phyloP scores from a whole-genome alignment of 2,113 vertebrate genomes.

The Pitta sordida region DNA sequence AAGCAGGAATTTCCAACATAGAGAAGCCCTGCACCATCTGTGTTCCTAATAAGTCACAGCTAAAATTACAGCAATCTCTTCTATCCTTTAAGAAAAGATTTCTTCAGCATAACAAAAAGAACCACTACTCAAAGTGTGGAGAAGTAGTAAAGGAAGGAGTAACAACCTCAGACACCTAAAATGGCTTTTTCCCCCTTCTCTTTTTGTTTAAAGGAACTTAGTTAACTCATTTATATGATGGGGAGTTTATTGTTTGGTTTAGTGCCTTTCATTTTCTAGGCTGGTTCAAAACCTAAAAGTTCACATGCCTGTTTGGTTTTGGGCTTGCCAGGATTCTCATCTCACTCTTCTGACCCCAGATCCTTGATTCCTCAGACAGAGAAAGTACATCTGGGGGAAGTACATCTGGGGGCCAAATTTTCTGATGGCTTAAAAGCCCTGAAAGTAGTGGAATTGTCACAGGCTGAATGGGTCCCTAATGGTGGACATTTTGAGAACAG shows the following conservation, averaged over 20 bases:
- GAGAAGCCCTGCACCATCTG: background rate
- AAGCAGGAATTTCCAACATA: background rate
- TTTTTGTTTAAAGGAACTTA: background rate
- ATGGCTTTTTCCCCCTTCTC: background rate
- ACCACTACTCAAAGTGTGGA: background rate
- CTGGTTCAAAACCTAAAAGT: background rate
- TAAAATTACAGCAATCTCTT: background rate
- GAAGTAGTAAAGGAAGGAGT: background rate
- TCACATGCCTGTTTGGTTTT: background rate
- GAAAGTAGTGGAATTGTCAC: background rate
- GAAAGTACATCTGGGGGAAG: background rate
- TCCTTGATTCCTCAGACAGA: background rate
- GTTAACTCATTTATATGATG: background rate
- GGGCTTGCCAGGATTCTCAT: background rate
- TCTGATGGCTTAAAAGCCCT: background rate
- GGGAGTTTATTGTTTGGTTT: background rate
- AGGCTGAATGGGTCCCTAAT: background rate
- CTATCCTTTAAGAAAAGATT: background rate
- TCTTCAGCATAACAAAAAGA: background rate
- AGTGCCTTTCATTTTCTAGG: background rate
- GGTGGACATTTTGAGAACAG: background rate
- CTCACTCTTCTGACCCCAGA: background rate
- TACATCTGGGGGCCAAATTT: background rate
- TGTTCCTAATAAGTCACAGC: background rate
- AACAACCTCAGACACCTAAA: background rate